Evolutionary conservation across 1,140 invertebrate genomes (phyloP), one percentile per base, ranked within the genome.

Genomic region (Stegodyphus mimosarum): DNA sequence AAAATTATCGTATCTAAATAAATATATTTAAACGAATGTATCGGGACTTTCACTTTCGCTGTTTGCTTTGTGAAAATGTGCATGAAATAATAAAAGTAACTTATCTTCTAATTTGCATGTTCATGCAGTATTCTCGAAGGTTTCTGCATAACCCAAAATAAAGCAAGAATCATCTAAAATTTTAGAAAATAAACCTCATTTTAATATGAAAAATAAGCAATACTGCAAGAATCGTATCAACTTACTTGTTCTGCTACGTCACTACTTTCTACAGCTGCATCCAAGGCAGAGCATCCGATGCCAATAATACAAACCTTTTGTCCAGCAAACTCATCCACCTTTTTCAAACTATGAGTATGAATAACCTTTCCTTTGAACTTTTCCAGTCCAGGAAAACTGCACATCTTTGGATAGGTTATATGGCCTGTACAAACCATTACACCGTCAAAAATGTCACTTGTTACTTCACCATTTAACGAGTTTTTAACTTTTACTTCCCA

Each of bases 231-330:
- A 33, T 33, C 33, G 3, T 33, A 3, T 33, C 33, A 33, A 33
- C 53, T 80, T 89, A 91, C 92, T 89, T 91, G 85, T 81, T 90
- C 89, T 55, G 91, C 89, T 17, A 91, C 88, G 77, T 89, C 89
- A 50, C 90, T 90, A 13, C 92, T 84, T 77, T 93, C 92, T 9
- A 92, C 91, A 49, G 92, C 92, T 67, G 92, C 91, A 88, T 93
- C 92, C 7, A 90, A 89, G 33, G 91, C 91, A 10, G 92, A 93
- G 88, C 92, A 93, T 10, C 92, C 92, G 60, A 93, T 90, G 10
- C 92, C 92, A 17, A 92, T 87, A n/a, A 92, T 88, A n/a, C 92
- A 88, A 7, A 91, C 90, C 48, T 87, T 87, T 87, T 91, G 90
- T 55, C 89, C 90, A 76, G 90, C 89, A 83, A 89, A 91, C 7